A percentile compares a stretch with the other conserved stretches of the same genome.
phyloP scores from a whole-genome alignment of 2,797 vertebrate genomes.

The Acomys russatus region DNA sequence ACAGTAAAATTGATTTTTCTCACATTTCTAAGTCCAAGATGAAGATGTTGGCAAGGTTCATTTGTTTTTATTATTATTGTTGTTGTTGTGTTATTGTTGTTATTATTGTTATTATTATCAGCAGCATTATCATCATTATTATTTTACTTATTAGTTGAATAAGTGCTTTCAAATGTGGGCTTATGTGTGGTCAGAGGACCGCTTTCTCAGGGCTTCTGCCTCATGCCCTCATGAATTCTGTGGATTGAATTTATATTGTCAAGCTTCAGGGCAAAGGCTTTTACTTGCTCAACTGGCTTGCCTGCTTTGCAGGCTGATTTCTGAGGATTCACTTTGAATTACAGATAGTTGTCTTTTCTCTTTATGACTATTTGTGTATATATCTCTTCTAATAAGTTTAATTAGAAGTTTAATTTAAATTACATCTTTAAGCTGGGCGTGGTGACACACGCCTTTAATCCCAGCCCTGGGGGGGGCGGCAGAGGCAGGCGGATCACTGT shows the following conservation, averaged over 20 bases:
- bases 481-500: no score
- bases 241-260: not conserved
- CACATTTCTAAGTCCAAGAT: not conserved
- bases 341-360: not conserved
- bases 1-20: slow-evolving; percentile 33
- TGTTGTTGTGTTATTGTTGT: no score
- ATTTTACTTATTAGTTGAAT: not conserved
- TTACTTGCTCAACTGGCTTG: not conserved
- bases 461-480: no score
- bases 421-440: not conserved
- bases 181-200: not conserved
- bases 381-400: not conserved
- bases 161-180: not conserved
- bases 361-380: not conserved
- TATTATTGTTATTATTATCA: not conserved
- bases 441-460: no score
- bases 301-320: not conserved
- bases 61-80: not conserved
- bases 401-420: not conserved
- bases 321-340: not conserved
- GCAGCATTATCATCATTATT: not conserved
- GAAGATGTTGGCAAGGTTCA: not conserved
- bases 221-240: not conserved
- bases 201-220: not conserved
- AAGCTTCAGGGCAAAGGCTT: not conserved